Evolutionary conservation across 2,113 vertebrate genomes (phyloP), one percentile per base, ranked within the genome.

Genomic region (Hydropotes inermis): DNA sequence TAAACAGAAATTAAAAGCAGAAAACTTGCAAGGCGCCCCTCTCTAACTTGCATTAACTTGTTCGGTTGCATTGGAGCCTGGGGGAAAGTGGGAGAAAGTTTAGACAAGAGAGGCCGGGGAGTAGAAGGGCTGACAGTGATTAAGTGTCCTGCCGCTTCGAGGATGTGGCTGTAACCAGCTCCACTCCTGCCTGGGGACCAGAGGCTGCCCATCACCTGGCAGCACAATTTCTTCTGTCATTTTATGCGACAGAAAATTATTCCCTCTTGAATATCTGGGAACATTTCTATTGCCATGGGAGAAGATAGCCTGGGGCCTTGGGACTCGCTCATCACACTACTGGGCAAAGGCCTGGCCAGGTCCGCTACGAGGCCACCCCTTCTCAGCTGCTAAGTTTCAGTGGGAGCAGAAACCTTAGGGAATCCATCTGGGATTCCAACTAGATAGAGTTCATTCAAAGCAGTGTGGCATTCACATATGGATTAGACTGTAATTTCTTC

Each of bases 1-100:
- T 97, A 97, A 89, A 92, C 86, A 97, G 93, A 97, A 98, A 98
- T 98, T 97, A 98, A 98, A 98, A 97, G 97, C 96, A 87, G 93
- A 95, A 94, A 97, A 96, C 94, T 95, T 96, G 39, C 58, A 79
- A 94, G 83, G 58, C 17, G 19, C 93, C 15, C 7, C 76, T 54
- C 39, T 92, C 67, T 95, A 43, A 76, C 67, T 93, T 45, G 94
- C 30, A 43, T 90, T 97, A 96, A 96, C 97, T 93, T 95, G 86
- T 95, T 81, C 0, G 0, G 19, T n/a, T n/a, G 45, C 23, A 30
- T 23, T 30, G 36, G 43, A 83, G 39, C 39, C 13, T 43, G 50
- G 6, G 58, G 9, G 8, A 70, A 50, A 78, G 30, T 15, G 13
- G 54, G 10, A 27, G 58, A 23, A 47, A 5, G 30, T 64, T 86